Evolutionary conservation across 2,113 vertebrate species (phyloP), one percentile per base, ranked within the genome.

Genomic region (Neofelis nebulosa): DNA sequence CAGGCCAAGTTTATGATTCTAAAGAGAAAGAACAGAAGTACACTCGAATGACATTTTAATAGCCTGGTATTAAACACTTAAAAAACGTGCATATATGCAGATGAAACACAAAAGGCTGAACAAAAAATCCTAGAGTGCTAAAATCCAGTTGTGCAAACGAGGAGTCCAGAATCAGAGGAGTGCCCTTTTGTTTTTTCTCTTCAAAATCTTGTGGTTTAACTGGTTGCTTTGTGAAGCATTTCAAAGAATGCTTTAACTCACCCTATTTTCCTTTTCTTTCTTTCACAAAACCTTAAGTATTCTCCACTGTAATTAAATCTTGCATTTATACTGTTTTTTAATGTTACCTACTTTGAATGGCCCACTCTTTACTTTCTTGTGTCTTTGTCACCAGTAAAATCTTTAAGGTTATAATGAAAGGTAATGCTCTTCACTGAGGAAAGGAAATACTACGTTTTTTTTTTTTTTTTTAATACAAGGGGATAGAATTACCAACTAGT

Each of bases 211-310:
- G 36, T n/a, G 41, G 68, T 90, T 95, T 84, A 82, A 50, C 19
- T 74, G 14, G 23, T 74, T 55, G 33, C 29, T 50, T 95, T 68
- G 19, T 79, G 61, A 52, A 80, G 55, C 38, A 38, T n/a, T 87
- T 94, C 23, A 73, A 96, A 95, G 16, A 65, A 92, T 73, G 29
- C 71, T 95, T 91, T 84, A 92, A 86, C 11, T 71, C 25, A 61
- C 33, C 6, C 9, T 29, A 10, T 57, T 76, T 94, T 31, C 15
- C 33, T 95, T 66, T 89, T 18, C 6, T 76, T 90, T 57, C 45
- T 89, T 73, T 87, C 4, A 48, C 12, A 52, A 0, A 21, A 61
- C n/a, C 8, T 80, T 80, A 73, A 55, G 86, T 89, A 31, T 61
- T 96, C 41, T 57, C 41, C 36, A 36, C 63, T 69, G 29, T 83